A percentile compares a stretch with the other conserved stretches of the same genome.
phyloP scores from a whole-genome alignment of 2,113 vertebrate genomes.

The Nothoprocta pentlandii region DNA sequence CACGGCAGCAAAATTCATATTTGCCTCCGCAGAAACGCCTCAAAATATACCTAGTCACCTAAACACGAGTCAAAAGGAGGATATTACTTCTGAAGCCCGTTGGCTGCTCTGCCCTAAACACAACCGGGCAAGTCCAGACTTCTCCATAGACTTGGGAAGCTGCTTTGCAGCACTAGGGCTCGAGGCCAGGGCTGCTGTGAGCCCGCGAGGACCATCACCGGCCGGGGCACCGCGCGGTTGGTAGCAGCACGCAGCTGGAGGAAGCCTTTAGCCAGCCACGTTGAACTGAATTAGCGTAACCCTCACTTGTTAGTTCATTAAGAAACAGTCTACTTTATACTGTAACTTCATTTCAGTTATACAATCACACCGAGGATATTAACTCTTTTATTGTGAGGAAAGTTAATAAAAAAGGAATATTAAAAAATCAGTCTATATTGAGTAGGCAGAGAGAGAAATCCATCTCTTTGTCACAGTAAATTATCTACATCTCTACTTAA shows the following conservation, averaged over 20 bases:
- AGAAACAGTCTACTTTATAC: background rate
- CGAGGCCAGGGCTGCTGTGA: no score
- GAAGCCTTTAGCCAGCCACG: background rate
- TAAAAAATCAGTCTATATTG: background rate
- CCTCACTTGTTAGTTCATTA: slow-evolving; percentile 31
- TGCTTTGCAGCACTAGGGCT: no score
- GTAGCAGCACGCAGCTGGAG: background rate
- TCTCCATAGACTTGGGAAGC: no score
- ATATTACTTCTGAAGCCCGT: background rate
- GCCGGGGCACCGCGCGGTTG: accelerated
- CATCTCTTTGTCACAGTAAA: slow-evolving; percentile 4
- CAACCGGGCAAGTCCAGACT: no score
- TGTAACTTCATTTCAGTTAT: no score
- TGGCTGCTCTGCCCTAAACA: no score
- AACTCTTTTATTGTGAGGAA: background rate
- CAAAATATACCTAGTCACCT: no score
- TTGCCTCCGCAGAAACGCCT: background rate
- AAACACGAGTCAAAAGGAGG: no score
- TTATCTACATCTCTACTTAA: background rate
- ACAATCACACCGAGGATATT: background rate
- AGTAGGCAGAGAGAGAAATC: slow-evolving; percentile 10
- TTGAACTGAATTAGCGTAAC: background rate
- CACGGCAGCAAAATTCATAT: background rate
- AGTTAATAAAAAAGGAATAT: slow-evolving; percentile 4
- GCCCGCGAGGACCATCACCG: background rate